Conservation (phyloP, 2,113 vertebrate species). For the Rhea americana region DNA sequence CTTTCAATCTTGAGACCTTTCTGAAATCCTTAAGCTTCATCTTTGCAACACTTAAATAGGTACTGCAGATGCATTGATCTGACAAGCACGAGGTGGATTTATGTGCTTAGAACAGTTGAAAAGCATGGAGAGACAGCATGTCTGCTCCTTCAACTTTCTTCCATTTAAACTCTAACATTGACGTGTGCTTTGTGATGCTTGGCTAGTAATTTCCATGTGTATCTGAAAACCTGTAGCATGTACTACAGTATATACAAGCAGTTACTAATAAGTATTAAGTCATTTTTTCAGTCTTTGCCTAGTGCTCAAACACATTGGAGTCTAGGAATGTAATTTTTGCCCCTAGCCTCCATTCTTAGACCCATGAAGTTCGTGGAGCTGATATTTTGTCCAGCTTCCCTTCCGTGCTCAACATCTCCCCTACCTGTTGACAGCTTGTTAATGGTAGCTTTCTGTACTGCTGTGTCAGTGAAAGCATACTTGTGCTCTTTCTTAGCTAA, state of each 20-base stretch:
- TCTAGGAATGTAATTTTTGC: neutral
- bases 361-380: neutral
- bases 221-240: neutral
- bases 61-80: neutral
- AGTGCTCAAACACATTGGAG: neutral
- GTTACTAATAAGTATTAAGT: neutral
- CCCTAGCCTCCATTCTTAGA: neutral
- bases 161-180: neutral
- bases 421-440: neutral
- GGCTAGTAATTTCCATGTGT: neutral
- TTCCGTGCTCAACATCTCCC: neutral
- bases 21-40: neutral
- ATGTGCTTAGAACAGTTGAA: neutral
- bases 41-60: neutral
- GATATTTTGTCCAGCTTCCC: neutral
- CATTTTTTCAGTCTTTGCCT: neutral
- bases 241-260: neutral
- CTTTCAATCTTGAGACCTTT: neutral
- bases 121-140: neutral
- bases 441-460: accelerated
- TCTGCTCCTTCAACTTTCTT: neutral
- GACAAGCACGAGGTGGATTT: neutral
- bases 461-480: neutral
- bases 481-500: neutral
- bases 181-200: neutral